Evolutionary conservation across 2,113 vertebrate species (phyloP), one percentile per base, ranked within the genome.

Genomic region (Misgurnus anguillicaudatus): DNA sequence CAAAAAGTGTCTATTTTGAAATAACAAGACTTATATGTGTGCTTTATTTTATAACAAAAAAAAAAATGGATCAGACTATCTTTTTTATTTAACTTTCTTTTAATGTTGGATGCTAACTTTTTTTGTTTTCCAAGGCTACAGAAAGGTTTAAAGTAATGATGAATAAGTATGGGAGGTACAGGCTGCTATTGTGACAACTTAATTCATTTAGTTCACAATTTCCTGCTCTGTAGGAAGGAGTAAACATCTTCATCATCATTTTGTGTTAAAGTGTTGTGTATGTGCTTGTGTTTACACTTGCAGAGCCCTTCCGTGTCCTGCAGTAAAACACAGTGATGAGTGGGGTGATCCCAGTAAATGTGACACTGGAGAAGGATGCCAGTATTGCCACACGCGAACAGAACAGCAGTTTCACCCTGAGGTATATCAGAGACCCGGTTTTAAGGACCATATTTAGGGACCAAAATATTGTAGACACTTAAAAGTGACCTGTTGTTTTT

Each of bases 341-440:
- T 99, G 97, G 97, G 96, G 97, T 39, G 97, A 99, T 86, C 97
- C 97, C 45, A 97, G 95, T 89, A 99, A 98, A 89, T 99, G 97
- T 90, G 97, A 99, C 84, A 95, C 94, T 2, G 94, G 94, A 3
- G 97, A 99, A 80, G 89, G 91, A 60, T 99, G 97, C 87, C 97
- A 98, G 85, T 98, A 96, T 75, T 99, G 97, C 89, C 97, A 99
- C 90, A 99, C 96, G 0, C 94, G 97, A 82, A 98, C 97, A 6
- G 97, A 99, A 6, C 97, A 99, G 84, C 97, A 98, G 85, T 99
- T 99, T 87, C 97, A 98, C 79, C 97, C 97, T 0, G 97, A 99
- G 97, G 97, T 99, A 87, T 41, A 9, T 39, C 39, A 68, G 17
- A 14, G 19, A 57, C 51, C 4, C 16, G 16, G 17, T 55, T 55